A percentile compares a stretch with the other conserved stretches of the same genome.
These are phyloP conservation scores for Glareola pratincola DNA, from an alignment of 2,113 vertebrate genomes.

Conservation along the genomic window DNA sequence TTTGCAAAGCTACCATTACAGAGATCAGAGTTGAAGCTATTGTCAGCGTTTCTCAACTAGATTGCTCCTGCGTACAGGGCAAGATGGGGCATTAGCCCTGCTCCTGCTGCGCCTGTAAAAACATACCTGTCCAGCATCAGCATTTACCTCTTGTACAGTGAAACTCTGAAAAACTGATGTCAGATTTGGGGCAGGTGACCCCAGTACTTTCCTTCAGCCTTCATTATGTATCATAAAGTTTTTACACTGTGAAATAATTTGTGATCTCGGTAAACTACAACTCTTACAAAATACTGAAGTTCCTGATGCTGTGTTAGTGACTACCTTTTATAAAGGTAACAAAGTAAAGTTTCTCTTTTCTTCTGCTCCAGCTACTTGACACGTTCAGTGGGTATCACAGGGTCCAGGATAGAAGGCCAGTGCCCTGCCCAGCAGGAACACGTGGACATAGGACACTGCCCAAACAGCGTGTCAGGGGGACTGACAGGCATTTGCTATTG, in stretches of 20 bases:
- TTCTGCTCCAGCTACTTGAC: not conserved
- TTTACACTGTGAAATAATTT: not conserved
- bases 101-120: not conserved
- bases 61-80: not conserved
- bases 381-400: not conserved
- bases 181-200: not conserved
- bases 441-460: accelerated
- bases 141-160: not conserved
- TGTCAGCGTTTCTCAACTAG: not conserved
- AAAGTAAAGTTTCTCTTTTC: not conserved
- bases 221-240: not conserved
- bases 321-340: not conserved
- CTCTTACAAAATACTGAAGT: not conserved
- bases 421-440: not conserved
- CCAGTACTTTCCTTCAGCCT: not conserved
- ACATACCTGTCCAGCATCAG: not conserved
- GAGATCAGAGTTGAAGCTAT: not conserved
- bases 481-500: not conserved
- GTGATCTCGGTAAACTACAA: accelerated
- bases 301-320: not conserved
- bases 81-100: not conserved
- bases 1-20: not conserved
- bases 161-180: not conserved
- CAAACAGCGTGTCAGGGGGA: not conserved
- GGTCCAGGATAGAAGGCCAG: not conserved